phyloP scores from a whole-genome alignment of 1,140 invertebrate genomes.

The Pogonomyrmex barbatus region DNA sequence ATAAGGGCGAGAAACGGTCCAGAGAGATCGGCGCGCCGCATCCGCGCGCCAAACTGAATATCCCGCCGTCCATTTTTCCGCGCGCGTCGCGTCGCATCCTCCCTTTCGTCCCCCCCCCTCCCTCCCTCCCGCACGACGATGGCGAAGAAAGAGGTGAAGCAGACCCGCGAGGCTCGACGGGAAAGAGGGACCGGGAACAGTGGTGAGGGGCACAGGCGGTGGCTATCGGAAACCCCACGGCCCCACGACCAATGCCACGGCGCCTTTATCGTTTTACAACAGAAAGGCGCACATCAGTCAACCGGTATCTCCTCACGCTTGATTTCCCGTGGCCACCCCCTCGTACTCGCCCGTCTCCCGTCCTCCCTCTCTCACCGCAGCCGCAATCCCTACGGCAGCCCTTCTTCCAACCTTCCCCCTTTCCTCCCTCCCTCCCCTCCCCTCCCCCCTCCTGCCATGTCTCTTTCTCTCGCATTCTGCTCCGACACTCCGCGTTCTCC shows the following conservation, averaged over 20 bases:
- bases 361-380: not conserved
- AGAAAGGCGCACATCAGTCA: constrained; percentile 87
- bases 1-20: not conserved
- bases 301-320: constrained; percentile 87
- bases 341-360: constrained; percentile 48
- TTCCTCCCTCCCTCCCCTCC: not conserved
- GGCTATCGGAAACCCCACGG: constrained; percentile 85
- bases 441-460: constrained; percentile 14
- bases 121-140: not conserved
- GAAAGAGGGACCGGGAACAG: constrained; percentile 38
- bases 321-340: constrained; percentile 85
- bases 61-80: constrained; percentile 67
- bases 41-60: constrained; percentile 69
- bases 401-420: constrained; percentile 51
- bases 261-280: constrained; percentile 87
- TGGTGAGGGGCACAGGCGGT: constrained; percentile 54
- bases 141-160: constrained; percentile 43
- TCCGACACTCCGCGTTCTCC: constrained; percentile 39
- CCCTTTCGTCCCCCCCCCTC: not conserved
- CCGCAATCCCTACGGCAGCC: constrained; percentile 22
- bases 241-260: constrained; percentile 84
- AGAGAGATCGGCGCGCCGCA: not conserved
- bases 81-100: constrained; percentile 28
- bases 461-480: constrained; percentile 49
- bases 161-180: constrained; percentile 53